phyloP scores from a whole-genome alignment of 2,797 vertebrate genomes.

The Falco rusticolus region DNA sequence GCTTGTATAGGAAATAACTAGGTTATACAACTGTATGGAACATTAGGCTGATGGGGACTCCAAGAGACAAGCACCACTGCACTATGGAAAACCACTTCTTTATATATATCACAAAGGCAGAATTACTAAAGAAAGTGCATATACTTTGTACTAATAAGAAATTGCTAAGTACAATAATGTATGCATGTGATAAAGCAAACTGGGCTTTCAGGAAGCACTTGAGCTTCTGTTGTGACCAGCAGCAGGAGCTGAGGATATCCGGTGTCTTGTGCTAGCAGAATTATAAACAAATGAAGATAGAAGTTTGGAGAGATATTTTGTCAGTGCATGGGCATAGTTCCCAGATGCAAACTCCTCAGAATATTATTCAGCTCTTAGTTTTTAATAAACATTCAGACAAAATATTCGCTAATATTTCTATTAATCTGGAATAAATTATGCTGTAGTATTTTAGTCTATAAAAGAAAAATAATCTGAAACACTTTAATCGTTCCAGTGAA shows the following conservation, averaged over 20 bases:
- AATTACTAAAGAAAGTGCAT: not conserved
- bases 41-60: slow-evolving; percentile 32
- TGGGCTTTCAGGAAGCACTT: slow-evolving; percentile 3
- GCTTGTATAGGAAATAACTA: not conserved
- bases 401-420: not conserved
- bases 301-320: slow-evolving; percentile 17
- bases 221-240: not conserved
- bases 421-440: not conserved
- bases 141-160: not conserved
- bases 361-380: not conserved
- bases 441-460: not conserved
- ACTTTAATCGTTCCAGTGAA: not conserved
- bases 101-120: not conserved
- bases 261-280: not conserved
- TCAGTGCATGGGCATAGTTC: not conserved
- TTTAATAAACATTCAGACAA: slow-evolving; percentile 18
- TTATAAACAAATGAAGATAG: slow-evolving; percentile 9
- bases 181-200: not conserved
- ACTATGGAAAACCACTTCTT: not conserved
- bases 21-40: not conserved
- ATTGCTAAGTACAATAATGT: not conserved
- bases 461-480: not conserved
- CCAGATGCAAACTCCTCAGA: not conserved
- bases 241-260: slow-evolving; percentile 17
- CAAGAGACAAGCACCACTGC: not conserved